Evolutionary conservation across 2,113 vertebrate genomes (phyloP), one percentile per base, ranked within the genome.

Genomic region (Podiceps cristatus): DNA sequence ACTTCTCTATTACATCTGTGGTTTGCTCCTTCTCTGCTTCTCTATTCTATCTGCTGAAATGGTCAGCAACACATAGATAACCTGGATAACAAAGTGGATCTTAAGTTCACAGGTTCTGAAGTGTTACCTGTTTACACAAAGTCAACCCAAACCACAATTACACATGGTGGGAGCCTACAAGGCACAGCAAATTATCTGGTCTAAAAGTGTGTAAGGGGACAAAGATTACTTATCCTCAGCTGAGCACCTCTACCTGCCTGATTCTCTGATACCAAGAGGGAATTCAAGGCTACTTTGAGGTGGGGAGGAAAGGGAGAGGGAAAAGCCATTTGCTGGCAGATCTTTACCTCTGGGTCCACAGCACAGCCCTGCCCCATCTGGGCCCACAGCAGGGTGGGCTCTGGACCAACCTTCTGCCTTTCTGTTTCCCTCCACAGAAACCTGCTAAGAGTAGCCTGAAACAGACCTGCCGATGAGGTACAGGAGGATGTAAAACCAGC

Each of bases 1-100:
- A 89, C 81, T 95, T 95, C 84, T 88, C 58, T 72, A 12, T 94
- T 93, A 56, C 13, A 11, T 87, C 64, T 88, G 45, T 67, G 82
- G 77, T 69, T 91, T 53, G 28, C 7, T 79, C 44, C 18, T 56
- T 92, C 75, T 75, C 63, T 86, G 13, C 83, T 87, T 95, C 93
- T 88, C 62, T 91, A 40, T 87, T 96, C 44, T 72, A 11, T 66
- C 47, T 50, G 18, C 53, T 90, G 60, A 92, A 92, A 60, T 19
- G 16, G 7, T 74, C 44, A 92, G 33, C 67, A 93, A 29, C 18
- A 42, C 5, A 55, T 10, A 90, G 29, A 37, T 44, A 93, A 81
- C 15, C n/a, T 77, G 52, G 9, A 40, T 68, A 56, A 77, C 0
- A 0, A 81, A 75, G 29, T 28, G 1, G 23, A 40, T 66, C 2